Conservation (phyloP, 2,888 invertebrate genomes). For the Biston stratarius region DNA sequence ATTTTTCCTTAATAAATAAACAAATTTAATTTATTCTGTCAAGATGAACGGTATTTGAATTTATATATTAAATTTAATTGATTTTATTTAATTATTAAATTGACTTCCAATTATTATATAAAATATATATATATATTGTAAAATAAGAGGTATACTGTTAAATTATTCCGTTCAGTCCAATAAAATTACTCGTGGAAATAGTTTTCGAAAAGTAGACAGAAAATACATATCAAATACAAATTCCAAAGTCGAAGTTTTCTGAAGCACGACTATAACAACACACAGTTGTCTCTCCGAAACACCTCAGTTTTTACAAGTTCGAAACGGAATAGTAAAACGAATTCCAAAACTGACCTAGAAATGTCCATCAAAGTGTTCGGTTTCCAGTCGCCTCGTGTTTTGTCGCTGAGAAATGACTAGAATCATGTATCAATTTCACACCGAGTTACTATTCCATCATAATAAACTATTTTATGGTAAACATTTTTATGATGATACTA, state of each 20-base stretch:
- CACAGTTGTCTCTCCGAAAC: neutral
- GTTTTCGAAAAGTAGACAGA: too few relatives aligned
- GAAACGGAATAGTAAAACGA: slow-evolving; percentile 32
- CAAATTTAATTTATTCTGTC: too few relatives aligned
- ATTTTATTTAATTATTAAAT: too few relatives aligned
- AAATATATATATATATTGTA: too few relatives aligned
- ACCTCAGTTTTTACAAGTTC: slow-evolving; percentile 32
- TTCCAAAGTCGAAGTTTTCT: neutral
- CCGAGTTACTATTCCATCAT: slow-evolving; percentile 12
- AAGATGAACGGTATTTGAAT: too few relatives aligned
- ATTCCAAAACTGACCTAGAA: slow-evolving; percentile 38
- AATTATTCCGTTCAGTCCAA: too few relatives aligned
- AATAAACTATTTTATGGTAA: neutral
- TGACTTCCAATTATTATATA: too few relatives aligned
- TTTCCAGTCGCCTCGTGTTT: slow-evolving; percentile 33
- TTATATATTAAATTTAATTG: too few relatives aligned
- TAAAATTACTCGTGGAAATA: too few relatives aligned
- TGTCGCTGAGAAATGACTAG: slow-evolving; percentile 26
- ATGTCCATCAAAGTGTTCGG: slow-evolving; percentile 40
- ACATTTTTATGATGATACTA: neutral
- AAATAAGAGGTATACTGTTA: too few relatives aligned
- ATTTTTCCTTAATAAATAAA: too few relatives aligned
- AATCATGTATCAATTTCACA: slow-evolving; percentile 20
- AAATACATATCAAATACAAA: neutral
- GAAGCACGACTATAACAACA: neutral